Evolutionary conservation across 2,888 invertebrate species (phyloP).

Genomic region (Drosophila subsilvestris): DNA sequence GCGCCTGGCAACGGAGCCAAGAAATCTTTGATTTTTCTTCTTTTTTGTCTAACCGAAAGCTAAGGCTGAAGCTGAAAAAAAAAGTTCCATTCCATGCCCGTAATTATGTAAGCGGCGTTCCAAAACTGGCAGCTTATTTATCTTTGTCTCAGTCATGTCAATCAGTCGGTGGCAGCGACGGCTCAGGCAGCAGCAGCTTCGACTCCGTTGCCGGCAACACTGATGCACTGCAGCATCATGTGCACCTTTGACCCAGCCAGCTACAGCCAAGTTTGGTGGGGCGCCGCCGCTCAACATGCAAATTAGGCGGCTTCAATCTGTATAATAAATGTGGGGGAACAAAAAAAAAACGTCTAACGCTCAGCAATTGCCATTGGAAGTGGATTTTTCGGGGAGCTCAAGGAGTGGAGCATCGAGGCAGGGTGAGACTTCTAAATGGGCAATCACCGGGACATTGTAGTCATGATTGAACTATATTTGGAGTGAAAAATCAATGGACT

Average conservation of each 20-base stretch:
- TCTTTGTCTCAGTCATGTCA: slow-evolving; percentile 77
- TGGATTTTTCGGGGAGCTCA: slow-evolving; percentile 23
- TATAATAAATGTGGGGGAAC: slow-evolving; percentile 47
- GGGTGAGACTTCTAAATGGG: slow-evolving; percentile 37
- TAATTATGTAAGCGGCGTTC: slow-evolving; percentile 75
- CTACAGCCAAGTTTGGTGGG: slow-evolving; percentile 33
- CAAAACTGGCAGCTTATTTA: slow-evolving; percentile 77
- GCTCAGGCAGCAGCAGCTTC: slow-evolving; percentile 14
- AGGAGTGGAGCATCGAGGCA: slow-evolving; percentile 33
- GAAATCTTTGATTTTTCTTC: slow-evolving; percentile 32
- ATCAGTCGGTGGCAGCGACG: slow-evolving; percentile 53
- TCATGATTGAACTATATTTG: slow-evolving; percentile 32
- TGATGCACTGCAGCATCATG: slow-evolving; percentile 70
- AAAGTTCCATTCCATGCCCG: slow-evolving; percentile 51
- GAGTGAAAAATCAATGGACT: neutral
- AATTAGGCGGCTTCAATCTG: slow-evolving; percentile 55
- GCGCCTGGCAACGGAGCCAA: slow-evolving; percentile 59
- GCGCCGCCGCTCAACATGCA: slow-evolving; percentile 56
- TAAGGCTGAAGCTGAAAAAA: neutral
- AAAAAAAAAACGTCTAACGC: slow-evolving; percentile 13
- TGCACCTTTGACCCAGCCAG: slow-evolving; percentile 66
- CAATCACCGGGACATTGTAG: slow-evolving; percentile 9
- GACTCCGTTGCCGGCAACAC: slow-evolving; percentile 44
- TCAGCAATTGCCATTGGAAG: slow-evolving; percentile 43
- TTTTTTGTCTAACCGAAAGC: neutral